Evolutionary conservation across 2,888 invertebrate species (phyloP).

Genomic region (Allolobophora icterica): DNA sequence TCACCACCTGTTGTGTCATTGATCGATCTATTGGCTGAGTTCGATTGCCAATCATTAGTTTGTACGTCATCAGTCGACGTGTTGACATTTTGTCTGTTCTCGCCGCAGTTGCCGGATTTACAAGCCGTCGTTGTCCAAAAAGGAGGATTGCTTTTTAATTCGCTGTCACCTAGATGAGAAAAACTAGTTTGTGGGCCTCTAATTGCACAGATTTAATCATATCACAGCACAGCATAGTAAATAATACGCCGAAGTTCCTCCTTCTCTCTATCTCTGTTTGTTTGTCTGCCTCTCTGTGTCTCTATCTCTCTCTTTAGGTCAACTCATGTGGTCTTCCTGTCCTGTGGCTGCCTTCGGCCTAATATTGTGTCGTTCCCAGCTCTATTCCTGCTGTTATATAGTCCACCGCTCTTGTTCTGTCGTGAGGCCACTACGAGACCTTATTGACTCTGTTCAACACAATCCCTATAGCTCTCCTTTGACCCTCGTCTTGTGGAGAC

Average conservation of each 20-base stretch:
- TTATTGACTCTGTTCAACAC: no score
- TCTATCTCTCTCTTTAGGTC: background rate
- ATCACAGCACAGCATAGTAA: background rate
- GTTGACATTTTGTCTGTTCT: background rate
- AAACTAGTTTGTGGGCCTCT: background rate
- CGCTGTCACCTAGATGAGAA: background rate
- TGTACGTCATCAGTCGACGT: background rate
- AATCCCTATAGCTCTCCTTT: no score
- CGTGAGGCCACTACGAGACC: no score
- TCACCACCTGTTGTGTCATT: background rate
- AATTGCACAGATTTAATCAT: background rate
- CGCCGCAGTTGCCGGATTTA: background rate
- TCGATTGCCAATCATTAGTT: background rate
- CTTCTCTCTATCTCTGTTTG: background rate
- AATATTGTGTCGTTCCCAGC: no score
- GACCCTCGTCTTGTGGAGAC: no score
- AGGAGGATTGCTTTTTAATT: background rate
- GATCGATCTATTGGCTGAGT: no score
- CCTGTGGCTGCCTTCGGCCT: background rate
- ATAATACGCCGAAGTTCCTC: background rate
- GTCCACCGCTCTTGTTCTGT: no score
- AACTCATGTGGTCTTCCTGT: background rate
- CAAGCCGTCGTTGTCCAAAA: background rate
- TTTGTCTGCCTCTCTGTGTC: background rate
- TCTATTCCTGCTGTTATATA: no score